Percentiles rank a stretch among this genome's conserved stretches.
phyloP scores from a whole-genome alignment of 2,113 vertebrate species.

The Oreotrochilus melanogaster region DNA sequence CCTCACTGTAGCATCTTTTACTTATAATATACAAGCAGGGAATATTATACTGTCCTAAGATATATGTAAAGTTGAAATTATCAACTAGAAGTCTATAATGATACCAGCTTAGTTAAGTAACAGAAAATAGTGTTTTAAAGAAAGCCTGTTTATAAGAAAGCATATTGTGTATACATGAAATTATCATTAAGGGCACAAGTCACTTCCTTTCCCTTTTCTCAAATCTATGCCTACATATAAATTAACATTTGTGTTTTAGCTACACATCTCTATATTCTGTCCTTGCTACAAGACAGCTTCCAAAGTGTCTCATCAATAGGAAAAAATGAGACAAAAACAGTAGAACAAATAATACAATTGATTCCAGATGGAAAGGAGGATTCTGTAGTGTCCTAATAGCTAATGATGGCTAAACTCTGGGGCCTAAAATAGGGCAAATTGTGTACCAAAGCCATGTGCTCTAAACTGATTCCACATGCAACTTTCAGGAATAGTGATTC shows the following conservation, averaged over 20 bases:
- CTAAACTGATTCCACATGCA: not conserved
- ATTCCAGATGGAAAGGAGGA: not conserved
- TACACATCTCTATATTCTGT: not conserved
- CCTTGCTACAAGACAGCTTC: not conserved
- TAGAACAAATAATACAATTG: not conserved
- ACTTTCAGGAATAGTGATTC: not conserved
- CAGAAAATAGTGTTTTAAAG: not conserved
- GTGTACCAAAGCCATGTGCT: slow-evolving; percentile 23
- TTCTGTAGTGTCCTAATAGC: not conserved
- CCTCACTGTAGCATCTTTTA: not conserved
- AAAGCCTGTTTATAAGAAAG: not conserved
- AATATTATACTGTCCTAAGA: not conserved
- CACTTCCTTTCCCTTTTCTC: not conserved
- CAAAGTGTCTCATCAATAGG: not conserved
- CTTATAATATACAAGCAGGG: not conserved
- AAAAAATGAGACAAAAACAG: not conserved
- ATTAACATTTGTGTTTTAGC: not conserved
- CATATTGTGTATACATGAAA: not conserved
- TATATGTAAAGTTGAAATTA: not conserved
- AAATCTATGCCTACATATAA: not conserved
- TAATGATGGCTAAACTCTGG: not conserved
- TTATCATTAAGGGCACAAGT: not conserved
- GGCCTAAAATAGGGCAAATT: not conserved
- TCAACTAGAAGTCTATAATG: not conserved
- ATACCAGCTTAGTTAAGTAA: not conserved